Conservation (phyloP, 2,797 vertebrate genomes). For the Macropodus opercularis region DNA sequence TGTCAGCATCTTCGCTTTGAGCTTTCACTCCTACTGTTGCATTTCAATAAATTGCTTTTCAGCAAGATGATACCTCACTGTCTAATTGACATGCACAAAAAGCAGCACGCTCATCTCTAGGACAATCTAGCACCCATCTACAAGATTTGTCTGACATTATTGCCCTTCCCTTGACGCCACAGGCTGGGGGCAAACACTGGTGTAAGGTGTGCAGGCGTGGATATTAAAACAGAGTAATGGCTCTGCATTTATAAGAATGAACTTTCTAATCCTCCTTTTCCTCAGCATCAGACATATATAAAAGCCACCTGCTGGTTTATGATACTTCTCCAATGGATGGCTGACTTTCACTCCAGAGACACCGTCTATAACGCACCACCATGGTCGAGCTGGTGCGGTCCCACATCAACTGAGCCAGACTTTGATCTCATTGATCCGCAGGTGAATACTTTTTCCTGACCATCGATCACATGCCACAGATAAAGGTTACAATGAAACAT, state of each 20-base stretch:
- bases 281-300: slow-evolving; percentile 70
- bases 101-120: slow-evolving; percentile 52
- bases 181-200: slow-evolving; percentile 65
- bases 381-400: slow-evolving; percentile 32
- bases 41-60: slow-evolving; percentile 80
- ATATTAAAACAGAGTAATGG: slow-evolving; percentile 76
- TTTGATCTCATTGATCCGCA: slow-evolving; percentile 44
- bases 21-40: slow-evolving; percentile 61
- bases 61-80: slow-evolving; percentile 65
- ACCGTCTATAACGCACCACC: slow-evolving; percentile 19
- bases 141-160: slow-evolving; percentile 79
- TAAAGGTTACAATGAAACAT: slow-evolving; percentile 18
- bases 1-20: slow-evolving; percentile 77
- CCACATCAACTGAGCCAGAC: slow-evolving; percentile 34
- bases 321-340: slow-evolving; percentile 51
- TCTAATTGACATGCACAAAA: slow-evolving; percentile 78
- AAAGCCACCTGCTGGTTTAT: slow-evolving; percentile 72
- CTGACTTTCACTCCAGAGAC: slow-evolving; percentile 37
- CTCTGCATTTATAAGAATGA: slow-evolving; percentile 74
- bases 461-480: slow-evolving; percentile 9
- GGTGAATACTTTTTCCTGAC: slow-evolving; percentile 29
- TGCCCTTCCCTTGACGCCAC: slow-evolving; percentile 70
- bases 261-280: slow-evolving; percentile 72
- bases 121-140: slow-evolving; percentile 66
- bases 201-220: slow-evolving; percentile 66